Conservation (phyloP, 1,140 invertebrate genomes). For the Dysdera silvatica region DNA sequence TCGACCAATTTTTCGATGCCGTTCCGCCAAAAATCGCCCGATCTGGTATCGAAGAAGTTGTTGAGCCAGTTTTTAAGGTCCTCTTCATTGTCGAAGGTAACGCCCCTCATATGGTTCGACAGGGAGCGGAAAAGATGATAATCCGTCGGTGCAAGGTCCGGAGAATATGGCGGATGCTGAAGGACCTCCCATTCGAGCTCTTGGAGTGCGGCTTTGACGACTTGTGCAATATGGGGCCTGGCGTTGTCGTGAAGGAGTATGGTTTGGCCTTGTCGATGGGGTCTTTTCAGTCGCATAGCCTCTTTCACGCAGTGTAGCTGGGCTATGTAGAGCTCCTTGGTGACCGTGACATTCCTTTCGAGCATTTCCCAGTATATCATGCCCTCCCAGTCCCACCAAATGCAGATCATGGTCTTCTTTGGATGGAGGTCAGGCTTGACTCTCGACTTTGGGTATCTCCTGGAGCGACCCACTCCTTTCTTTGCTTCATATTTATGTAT, state of each 20-base stretch:
- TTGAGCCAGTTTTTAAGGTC: no score
- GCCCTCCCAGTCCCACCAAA: conserved; percentile 15
- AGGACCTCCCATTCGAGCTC: no score
- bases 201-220: no score
- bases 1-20: no score
- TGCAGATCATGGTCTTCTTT: neutral
- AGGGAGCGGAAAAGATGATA: neutral
- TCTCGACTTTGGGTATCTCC: neutral
- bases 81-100: no score
- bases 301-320: neutral
- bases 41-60: no score
- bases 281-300: neutral
- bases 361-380: neutral
- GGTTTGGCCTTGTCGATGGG: neutral
- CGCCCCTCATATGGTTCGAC: no score
- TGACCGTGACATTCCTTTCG: neutral
- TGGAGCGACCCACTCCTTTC: conserved; percentile 6
- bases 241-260: neutral
- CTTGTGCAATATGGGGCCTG: neutral
- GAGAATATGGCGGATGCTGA: neutral
- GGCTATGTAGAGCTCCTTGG: neutral
- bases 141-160: neutral
- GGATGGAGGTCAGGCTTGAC: conserved; percentile 2
- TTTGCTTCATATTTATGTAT: no score
- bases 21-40: no score